Evolutionary conservation across 2,888 invertebrate species (phyloP), one percentile per base, ranked within the genome.

Genomic region (Ochropleura leucogaster): DNA sequence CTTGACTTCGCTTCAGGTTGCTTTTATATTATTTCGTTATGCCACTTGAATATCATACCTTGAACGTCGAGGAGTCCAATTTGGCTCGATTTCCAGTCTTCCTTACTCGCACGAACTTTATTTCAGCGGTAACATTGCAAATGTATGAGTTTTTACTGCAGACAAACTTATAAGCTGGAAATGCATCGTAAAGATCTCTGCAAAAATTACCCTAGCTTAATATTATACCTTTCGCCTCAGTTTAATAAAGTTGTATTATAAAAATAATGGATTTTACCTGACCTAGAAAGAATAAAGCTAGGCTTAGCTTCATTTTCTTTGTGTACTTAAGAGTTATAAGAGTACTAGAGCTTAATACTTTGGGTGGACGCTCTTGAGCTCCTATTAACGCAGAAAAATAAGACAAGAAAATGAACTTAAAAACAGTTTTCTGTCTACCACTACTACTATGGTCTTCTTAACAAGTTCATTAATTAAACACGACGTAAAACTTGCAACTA

Each of bases 1-100:
- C 71, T 67, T 64, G 62, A 57, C 72, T 74, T 63, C 69, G 69
- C 77, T 66, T 68, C 75, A 77, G 72, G 75, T 83, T 75, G 80
- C 77, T 80, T 84, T 80, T 80, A 80, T 87, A 82, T 77, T 74
- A 80, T 82, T 87, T 77, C 80, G 77, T 72, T 79, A 67, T 78
- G 73, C 79, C 72, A 67, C 87, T 84, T 77, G 78, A 78, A 84
- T 80, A 82, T 82, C 80, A 85, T 80, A 79, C 71, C 78, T 79
- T 57, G 72, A 69, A 64, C 68, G 70, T 72, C 53, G 66, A 82
- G 84, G 30, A 85, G 77, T 60, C 77, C 79, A 87, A 85, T 87
- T 86, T 87, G 79, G 80, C 80, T 83, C 73, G 65, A 79, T 80
- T 76, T 86, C 75, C 71, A 72, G 75, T 72, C 55, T 59, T 67